Conservation (phyloP, 2,113 vertebrate species). For the Semnopithecus entellus region DNA sequence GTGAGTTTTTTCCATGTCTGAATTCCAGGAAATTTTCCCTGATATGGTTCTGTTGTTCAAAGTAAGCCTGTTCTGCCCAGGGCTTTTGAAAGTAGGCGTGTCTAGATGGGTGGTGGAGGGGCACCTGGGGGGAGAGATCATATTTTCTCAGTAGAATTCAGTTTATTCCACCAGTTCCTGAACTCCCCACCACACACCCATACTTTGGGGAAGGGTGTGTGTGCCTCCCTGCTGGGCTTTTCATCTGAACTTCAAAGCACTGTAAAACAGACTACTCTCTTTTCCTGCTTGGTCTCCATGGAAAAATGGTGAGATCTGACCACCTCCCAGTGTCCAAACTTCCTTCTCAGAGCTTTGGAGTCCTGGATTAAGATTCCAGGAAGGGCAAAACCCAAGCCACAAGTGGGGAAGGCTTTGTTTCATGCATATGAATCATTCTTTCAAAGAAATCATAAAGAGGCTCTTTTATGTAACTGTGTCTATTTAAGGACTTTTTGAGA, state of each 20-base stretch:
- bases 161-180: constrained; percentile 35
- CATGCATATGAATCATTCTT: neutral
- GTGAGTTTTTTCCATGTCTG: constrained; percentile 73
- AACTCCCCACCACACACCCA: neutral
- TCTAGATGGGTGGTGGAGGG: constrained; percentile 42
- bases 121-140: constrained; percentile 18
- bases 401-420: neutral
- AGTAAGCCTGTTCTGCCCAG: constrained; percentile 19
- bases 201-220: constrained; percentile 23
- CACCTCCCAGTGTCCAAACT: neutral
- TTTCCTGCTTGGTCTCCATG: constrained; percentile 48
- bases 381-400: neutral
- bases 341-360: neutral
- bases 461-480: neutral
- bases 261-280: constrained; percentile 5
- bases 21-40: constrained; percentile 63
- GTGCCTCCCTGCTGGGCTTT: constrained; percentile 37
- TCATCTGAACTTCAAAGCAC: constrained; percentile 67
- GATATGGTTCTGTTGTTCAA: constrained; percentile 60
- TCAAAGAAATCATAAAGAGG: constrained; percentile 9
- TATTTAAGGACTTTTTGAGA: constrained; percentile 23
- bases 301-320: constrained; percentile 3
- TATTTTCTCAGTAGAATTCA: constrained; percentile 50
- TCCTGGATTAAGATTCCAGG: neutral
- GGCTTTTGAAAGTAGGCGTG: neutral